Base-by-base conservation (phyloP, 2,797 vertebrate species). In the Denticeps clupeoides region DNA sequence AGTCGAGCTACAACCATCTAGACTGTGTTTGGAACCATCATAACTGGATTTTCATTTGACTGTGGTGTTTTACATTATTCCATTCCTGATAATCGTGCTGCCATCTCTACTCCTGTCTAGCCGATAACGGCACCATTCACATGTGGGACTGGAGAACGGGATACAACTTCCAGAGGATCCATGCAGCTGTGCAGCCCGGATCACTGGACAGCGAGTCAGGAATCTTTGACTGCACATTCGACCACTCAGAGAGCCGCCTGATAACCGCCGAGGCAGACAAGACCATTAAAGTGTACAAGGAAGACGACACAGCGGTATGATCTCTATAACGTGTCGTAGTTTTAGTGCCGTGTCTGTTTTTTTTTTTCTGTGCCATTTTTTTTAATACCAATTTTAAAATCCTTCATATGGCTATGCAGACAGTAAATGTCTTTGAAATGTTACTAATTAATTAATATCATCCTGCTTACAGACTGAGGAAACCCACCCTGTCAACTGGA, bases 101-200 rank as follows among this genome's bases (percentile, higher is more conserved):
- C 2, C 2, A 4, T 49, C 23, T 9, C 33, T 19, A 41, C 35
- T 7, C 45, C 26, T 5, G 19, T 24, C 10, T 51, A 99, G 95
- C 94, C 41, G 94, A 98, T 77, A 99, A 99, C 31, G 95, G 95
- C 27, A 99, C 94, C 29, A 93, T 98, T 85, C 93, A 97, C 71
- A 83, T 97, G 78, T 99, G 94, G 94, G 95, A 99, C 35, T 99
- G 94, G 95, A 87, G 94, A 70, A 98, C 95, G 1, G 94, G 94
- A 11, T 99, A 99, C 70, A 99, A 99, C 72, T 99, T 97, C 80
- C 95, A 99, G 79, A 76, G 93, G 44, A 93, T 99, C 27, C 94
- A 98, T 1, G 94, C 94, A 3, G 94, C 94, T 0, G 93, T 99
- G 47, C 94, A 99, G 65, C 93, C 94, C 0, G 93, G 93, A 2